Evolutionary conservation across 2,113 vertebrate genomes (phyloP), one percentile per base, ranked within the genome.

Genomic region (Lepisosteus oculatus): DNA sequence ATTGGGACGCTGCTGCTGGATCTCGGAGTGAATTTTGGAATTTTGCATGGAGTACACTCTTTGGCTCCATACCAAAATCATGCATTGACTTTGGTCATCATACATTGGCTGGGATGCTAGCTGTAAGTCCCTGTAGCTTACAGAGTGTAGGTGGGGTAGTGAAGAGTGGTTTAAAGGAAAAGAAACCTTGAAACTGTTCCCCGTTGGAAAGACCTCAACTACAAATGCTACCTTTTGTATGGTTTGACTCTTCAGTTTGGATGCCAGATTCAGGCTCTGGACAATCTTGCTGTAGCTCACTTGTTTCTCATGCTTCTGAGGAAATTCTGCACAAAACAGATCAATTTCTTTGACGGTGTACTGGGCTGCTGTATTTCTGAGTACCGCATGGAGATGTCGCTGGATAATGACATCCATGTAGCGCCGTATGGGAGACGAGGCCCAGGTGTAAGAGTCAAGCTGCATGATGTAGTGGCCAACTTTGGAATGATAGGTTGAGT

Each of bases 401-500:
- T 95, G 94, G 3, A 94, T 68, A 63, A 93, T 88, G 0, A 95
- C 17, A 2, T 94, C 94, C 68, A 92, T 0, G 42, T 95, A 93
- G 0, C 94, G 86, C 15, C 93, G 91, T 76, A 94, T 89, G 68
- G 93, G 94, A 0, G 93, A 95, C 3, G 91, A 90, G 3, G 92
- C 93, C 93, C 93, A 94, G 0, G 93, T 92, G 74, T 95, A 95
- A 0, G 86, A 83, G 72, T 86, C 86, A 0, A 94, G 85, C 0
- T 85, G 85, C 70, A 95, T 81, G 3, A 86, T 87, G 69, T 90
- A 92, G 74, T 95, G 93, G 2, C 89, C 83, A 0, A 74, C 76
- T 29, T 69, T 86, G 0, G 85, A 88, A 73, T 72, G 71, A 41
- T 57, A 17, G 0, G 80, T 79, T 11, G 87, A 89, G 73, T 88